Evolutionary conservation across 2,888 invertebrate genomes (phyloP).

Genomic region (Dicranocentrus wangi): DNA sequence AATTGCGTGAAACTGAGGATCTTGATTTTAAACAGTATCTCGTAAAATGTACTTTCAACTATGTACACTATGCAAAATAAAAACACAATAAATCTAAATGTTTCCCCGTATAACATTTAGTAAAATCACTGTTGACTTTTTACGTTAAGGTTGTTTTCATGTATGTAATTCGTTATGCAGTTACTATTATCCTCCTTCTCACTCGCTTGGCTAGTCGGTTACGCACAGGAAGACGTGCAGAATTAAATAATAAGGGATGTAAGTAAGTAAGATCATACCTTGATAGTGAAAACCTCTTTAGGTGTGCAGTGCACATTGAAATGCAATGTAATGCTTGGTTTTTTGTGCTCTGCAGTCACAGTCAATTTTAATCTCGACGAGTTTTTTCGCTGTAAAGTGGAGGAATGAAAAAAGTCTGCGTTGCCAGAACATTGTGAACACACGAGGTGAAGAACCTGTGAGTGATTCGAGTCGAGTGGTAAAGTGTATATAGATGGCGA

Average conservation of each 20-base stretch:
- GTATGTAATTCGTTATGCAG: conserved; percentile 4
- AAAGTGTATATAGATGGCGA: neutral
- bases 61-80: too few relatives aligned
- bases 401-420: neutral
- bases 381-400: conserved; percentile 11
- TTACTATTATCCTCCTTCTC: neutral
- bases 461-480: neutral
- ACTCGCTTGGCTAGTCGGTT: conserved; percentile 37
- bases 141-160: conserved; percentile 2
- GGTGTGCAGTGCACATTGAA: neutral
- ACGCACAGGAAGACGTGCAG: conserved; percentile 48
- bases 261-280: neutral
- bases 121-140: neutral
- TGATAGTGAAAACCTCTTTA: neutral
- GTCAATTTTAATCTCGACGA: conserved; percentile 45
- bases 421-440: too few relatives aligned
- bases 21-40: neutral
- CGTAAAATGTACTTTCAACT: conserved; percentile 1
- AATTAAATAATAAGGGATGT: conserved; percentile 35
- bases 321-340: neutral
- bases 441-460: conserved; percentile 59
- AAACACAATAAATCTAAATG: too few relatives aligned
- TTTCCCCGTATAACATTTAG: too few relatives aligned
- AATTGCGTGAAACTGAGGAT: conserved; percentile 24
- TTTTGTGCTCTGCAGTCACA: neutral